phyloP scores from a whole-genome alignment of 1,140 invertebrate species.

The Drosophila simulans region DNA sequence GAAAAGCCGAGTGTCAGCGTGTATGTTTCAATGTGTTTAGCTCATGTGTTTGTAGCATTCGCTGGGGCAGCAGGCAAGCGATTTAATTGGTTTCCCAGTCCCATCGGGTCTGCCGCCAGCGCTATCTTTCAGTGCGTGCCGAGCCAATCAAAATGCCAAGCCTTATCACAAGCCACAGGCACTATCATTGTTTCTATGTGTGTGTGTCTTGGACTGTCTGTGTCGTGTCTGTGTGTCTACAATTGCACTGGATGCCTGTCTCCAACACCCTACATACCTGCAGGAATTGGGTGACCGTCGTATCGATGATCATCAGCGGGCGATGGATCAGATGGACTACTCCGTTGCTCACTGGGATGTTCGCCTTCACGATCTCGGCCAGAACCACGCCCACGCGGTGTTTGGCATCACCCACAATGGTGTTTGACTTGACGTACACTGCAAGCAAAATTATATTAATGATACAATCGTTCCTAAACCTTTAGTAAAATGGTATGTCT shows the following conservation, averaged over 20 bases:
- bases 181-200: conserved; percentile 38
- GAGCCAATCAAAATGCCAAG: conserved; percentile 70
- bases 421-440: conserved; percentile 96
- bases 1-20: conserved; percentile 24
- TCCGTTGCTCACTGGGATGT: conserved; percentile 96
- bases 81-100: conserved; percentile 20
- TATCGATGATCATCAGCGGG: conserved; percentile 95
- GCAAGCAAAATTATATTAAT: conserved; percentile 40
- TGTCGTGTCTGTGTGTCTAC: conserved; percentile 23
- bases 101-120: conserved; percentile 18
- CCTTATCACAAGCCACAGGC: conserved; percentile 56
- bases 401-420: conserved; percentile 89
- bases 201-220: conserved; percentile 12
- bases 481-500: too few relatives aligned
- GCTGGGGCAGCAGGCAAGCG: conserved; percentile 35
- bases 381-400: conserved; percentile 93
- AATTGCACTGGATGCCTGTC: conserved; percentile 1
- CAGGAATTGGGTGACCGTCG: conserved; percentile 92
- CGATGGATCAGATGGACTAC: conserved; percentile 96
- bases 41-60: conserved; percentile 44
- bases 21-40: conserved; percentile 30
- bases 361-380: conserved; percentile 94
- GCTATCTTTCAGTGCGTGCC: conserved; percentile 40
- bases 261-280: conserved; percentile 87
- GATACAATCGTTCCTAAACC: too few relatives aligned